Conservation (phyloP, 2,888 invertebrate species). For the Chydorus sphaericus region DNA sequence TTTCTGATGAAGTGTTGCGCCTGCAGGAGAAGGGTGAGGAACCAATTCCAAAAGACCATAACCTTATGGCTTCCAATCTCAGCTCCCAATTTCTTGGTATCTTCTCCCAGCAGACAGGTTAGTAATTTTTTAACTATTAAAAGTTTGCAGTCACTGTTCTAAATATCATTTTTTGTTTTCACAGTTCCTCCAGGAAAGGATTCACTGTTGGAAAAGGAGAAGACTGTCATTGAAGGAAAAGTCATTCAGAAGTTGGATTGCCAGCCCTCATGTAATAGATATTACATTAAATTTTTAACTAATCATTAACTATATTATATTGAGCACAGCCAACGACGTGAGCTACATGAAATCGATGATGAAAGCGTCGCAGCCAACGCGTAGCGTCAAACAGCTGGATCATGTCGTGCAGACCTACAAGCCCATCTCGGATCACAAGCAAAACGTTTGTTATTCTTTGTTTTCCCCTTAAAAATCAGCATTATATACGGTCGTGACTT, state of each 20-base stretch:
- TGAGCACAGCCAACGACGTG: conserved; percentile 45
- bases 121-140: not conserved
- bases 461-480: not conserved
- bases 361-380: conserved; percentile 69
- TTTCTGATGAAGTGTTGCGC: conserved; percentile 65
- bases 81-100: conserved; percentile 83
- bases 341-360: conserved; percentile 80
- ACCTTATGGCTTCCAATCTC: conserved; percentile 78
- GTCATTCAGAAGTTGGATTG: conserved; percentile 95
- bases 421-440: conserved; percentile 80
- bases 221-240: conserved; percentile 78
- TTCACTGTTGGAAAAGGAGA: conserved; percentile 61
- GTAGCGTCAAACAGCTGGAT: conserved; percentile 74
- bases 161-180: conserved; percentile 21
- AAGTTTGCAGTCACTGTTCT: not conserved
- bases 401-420: conserved; percentile 79
- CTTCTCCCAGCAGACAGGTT: conserved; percentile 51
- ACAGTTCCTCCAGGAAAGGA: conserved; percentile 40
- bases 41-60: conserved; percentile 77
- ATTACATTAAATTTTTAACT: conserved; percentile 14
- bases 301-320: conserved; percentile 15
- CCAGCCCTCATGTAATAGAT: conserved; percentile 48
- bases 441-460: conserved; percentile 48
- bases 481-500: not conserved
- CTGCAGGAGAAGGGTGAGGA: conserved; percentile 62